Percentiles rank a stretch among this genome's conserved stretches.
phyloP scores from a whole-genome alignment of 2,797 vertebrate genomes.

The Eulemur albifrons region DNA sequence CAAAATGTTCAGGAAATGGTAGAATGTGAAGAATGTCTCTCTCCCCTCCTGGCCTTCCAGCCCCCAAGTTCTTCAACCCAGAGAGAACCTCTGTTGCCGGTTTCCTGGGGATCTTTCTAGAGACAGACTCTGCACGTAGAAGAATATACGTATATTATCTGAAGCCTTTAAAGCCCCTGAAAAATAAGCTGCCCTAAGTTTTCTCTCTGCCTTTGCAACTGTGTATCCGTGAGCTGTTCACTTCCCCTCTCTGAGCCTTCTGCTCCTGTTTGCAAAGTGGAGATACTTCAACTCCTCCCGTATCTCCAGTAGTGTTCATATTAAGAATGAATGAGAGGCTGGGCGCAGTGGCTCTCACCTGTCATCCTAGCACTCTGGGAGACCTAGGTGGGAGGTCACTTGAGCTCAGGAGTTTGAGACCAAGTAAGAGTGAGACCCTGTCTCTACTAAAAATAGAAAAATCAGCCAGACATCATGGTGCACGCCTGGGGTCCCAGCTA shows the following conservation, averaged over 20 bases:
- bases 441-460: too few relatives aligned
- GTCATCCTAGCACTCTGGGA: too few relatives aligned
- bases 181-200: rapidly evolving
- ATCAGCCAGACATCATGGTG: too few relatives aligned
- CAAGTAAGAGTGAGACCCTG: too few relatives aligned
- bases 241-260: background rate
- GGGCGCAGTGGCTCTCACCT: too few relatives aligned
- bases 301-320: background rate
- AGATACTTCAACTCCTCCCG: rapidly evolving
- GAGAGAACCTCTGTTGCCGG: background rate
- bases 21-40: background rate
- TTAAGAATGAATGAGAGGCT: background rate
- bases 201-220: background rate
- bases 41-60: background rate
- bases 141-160: rapidly evolving
- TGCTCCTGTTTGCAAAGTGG: background rate
- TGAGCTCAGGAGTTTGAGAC: too few relatives aligned
- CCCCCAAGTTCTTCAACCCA: background rate
- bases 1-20: background rate
- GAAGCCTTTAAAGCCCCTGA: background rate
- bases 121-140: background rate
- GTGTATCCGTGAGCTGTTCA: background rate
- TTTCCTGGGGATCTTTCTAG: background rate
- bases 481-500: too few relatives aligned
- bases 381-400: too few relatives aligned